Conservation (phyloP, 2,113 vertebrate genomes). For the Plecotus auritus region DNA sequence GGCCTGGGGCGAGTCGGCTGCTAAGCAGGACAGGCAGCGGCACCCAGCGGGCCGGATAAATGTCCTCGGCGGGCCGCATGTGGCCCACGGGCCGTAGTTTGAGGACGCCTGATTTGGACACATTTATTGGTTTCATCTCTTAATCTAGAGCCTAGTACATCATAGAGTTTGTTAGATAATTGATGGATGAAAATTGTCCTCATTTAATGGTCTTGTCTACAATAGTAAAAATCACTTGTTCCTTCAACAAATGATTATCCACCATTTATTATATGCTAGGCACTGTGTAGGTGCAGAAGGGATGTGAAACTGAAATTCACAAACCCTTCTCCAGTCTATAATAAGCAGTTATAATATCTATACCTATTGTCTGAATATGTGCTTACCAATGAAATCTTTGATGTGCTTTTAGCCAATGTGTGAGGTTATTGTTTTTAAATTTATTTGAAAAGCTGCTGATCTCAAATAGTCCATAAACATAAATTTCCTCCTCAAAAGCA, state of each 20-base stretch:
- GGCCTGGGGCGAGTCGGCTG: no score
- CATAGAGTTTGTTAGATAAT: background rate
- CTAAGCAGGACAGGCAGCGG: no score
- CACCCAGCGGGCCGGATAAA: no score
- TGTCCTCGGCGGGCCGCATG: no score
- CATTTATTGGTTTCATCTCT: background rate
- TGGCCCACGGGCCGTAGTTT: no score
- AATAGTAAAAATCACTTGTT: background rate
- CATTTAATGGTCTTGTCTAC: background rate
- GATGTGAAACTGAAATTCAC: background rate
- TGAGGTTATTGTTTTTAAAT: constrained; percentile 32
- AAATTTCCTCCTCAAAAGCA: constrained; percentile 13
- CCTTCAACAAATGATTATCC: background rate
- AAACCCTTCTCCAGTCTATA: background rate
- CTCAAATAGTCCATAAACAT: background rate
- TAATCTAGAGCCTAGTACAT: background rate
- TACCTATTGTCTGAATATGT: background rate
- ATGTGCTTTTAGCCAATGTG: constrained; percentile 29
- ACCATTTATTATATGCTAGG: background rate
- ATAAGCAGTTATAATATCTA: background rate
- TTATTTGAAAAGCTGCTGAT: constrained; percentile 42
- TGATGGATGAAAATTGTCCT: background rate
- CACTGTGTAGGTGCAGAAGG: background rate
- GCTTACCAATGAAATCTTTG: constrained; percentile 19
- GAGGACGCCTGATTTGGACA: no score